phyloP scores from a whole-genome alignment of 2,113 vertebrate species.

The Melanocharis versteri region DNA sequence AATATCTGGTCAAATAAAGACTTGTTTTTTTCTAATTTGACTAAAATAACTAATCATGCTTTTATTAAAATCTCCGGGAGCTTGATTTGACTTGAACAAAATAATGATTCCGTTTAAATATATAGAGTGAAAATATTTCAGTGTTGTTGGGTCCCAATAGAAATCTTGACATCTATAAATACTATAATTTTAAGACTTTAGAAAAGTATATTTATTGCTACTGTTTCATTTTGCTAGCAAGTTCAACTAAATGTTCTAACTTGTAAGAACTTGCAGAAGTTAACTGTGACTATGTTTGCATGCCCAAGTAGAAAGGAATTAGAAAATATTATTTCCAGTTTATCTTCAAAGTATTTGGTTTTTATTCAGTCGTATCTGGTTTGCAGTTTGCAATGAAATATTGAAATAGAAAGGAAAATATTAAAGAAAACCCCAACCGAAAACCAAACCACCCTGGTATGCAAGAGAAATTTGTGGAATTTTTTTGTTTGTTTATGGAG shows the following conservation, averaged over 20 bases:
- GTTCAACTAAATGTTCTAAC: background rate
- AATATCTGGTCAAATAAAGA: background rate
- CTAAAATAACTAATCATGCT: background rate
- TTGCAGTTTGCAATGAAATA: background rate
- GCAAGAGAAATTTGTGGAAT: background rate
- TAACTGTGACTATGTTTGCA: background rate
- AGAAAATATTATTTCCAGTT: background rate
- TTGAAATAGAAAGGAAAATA: too few species aligned
- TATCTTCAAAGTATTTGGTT: background rate
- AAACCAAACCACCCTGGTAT: background rate
- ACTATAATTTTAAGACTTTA: background rate
- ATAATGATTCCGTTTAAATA: background rate
- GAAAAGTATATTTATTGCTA: background rate
- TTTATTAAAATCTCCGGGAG: background rate
- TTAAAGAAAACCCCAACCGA: background rate
- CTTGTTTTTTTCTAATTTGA: background rate
- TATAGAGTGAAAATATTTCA: background rate
- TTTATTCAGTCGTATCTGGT: background rate
- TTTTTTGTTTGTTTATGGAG: background rate
- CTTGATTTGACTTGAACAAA: background rate
- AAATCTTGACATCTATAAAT: background rate
- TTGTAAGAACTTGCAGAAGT: background rate
- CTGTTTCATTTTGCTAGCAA: background rate
- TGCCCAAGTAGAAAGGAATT: background rate
- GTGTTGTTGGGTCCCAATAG: rapidly evolving